Base-by-base conservation (phyloP, 1,140 invertebrate species). In the Diorhabda elongata region DNA sequence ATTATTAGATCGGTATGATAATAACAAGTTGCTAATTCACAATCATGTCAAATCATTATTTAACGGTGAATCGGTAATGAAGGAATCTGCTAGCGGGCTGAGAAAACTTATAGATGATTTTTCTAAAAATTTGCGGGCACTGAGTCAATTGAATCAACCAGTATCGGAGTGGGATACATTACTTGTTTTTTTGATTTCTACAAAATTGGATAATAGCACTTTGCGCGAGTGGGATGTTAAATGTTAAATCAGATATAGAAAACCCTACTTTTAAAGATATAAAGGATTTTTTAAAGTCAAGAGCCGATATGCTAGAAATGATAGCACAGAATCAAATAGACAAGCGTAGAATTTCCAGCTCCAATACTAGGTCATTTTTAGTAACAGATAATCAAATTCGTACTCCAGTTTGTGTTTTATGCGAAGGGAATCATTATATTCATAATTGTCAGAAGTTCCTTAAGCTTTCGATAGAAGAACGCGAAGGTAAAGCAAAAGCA, bases 131-230 rank as follows among this genome's bases (percentile, higher is more conserved):
- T 8, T 74, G 0, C 66, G 70, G 5, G 70, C 74, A 2, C 44
- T 79, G 4, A 44, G 67, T 7, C 45, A 62, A 9, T 60, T 74
- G 44, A 56, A 57, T 3, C 60, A 75, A 66, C 71, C 26, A 26
- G 61, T 69, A 4, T 42, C 71, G 6, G 44, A 74, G 2, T 79
- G 75, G 77, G 74, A 76, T 66, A 71, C 71, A 3, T 42, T 77
- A 44, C 67, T 78, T 6, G 71, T 78, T 58, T 61, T 61, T 47
- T n/a, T 72, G 6, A 60, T 72, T n/a, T n/a, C 64, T n/a, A 41
- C 60, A 9, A 72, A 72, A 65, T 58, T 72, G 56, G 64, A 72
- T 64, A 5, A n/a, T 9, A 52, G n/a, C 42, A 67, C 68, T 5
- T 43, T 9, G 8, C 64, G 68, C 6, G 71, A 72, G 64, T 73